Evolutionary conservation across 1,140 invertebrate genomes (phyloP).

Genomic region (Anadara kagoshimensis): DNA sequence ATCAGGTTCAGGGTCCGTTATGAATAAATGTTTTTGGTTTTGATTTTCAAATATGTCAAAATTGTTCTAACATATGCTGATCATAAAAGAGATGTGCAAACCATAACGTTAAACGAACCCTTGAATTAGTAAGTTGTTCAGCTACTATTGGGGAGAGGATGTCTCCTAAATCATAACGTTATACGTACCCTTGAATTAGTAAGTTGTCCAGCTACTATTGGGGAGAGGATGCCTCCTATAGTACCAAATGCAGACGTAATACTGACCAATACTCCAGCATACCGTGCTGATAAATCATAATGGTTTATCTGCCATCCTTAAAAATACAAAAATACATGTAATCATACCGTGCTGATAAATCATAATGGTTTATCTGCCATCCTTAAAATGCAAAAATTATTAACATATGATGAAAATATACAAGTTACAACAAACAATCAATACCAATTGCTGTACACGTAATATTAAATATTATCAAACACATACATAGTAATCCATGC

Average conservation of each 20-base stretch:
- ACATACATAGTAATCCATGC: too few relatives aligned
- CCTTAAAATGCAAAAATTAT: slow-evolving; percentile 43
- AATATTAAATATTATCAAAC: too few relatives aligned
- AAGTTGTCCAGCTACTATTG: slow-evolving; percentile 58
- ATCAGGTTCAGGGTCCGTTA: too few relatives aligned
- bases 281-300: slow-evolving; percentile 62
- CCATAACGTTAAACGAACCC: too few relatives aligned
- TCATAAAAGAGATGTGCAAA: too few relatives aligned
- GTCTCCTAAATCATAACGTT: slow-evolving; percentile 51
- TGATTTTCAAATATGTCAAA: too few relatives aligned
- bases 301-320: slow-evolving; percentile 71
- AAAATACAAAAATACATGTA: not conserved
- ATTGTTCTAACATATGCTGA: too few relatives aligned
- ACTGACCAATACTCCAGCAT: slow-evolving; percentile 60
- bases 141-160: slow-evolving; percentile 58
- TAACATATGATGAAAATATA: too few relatives aligned
- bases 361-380: slow-evolving; percentile 70
- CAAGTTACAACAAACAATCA: not conserved
- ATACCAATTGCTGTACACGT: not conserved
- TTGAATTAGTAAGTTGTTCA: slow-evolving; percentile 53
- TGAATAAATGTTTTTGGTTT: too few relatives aligned
- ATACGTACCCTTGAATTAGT: slow-evolving; percentile 52
- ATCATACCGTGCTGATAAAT: slow-evolving; percentile 62
- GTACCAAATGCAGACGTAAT: slow-evolving; percentile 59
- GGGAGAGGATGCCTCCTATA: slow-evolving; percentile 53